Conservation (phyloP, 1,140 invertebrate genomes). For the Nebria ingens region DNA sequence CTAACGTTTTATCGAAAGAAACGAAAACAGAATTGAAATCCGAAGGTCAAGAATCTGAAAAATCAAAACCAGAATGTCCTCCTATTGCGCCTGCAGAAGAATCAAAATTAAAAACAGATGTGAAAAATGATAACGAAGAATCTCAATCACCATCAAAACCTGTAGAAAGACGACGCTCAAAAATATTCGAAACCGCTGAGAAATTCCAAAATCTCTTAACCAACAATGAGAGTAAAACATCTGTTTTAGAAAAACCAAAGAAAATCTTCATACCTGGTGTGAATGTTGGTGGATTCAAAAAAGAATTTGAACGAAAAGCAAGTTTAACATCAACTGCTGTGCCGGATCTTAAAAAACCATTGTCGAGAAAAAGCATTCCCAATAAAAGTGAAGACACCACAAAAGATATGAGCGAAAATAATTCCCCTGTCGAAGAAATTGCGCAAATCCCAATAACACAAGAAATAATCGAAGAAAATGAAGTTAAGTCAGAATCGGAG, state of each 20-base stretch:
- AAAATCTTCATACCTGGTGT: conserved; percentile 70
- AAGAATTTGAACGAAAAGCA: conserved; percentile 69
- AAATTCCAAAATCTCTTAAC: conserved; percentile 53
- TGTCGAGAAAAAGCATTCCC: conserved; percentile 19
- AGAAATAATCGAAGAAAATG: conserved; percentile 22
- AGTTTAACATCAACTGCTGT: conserved; percentile 44
- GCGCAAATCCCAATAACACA: conserved; percentile 18
- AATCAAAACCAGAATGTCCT: no score
- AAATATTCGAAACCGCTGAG: conserved; percentile 59
- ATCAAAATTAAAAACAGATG: conserved; percentile 19
- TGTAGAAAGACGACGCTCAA: conserved; percentile 48
- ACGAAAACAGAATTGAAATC: conserved; percentile 12
- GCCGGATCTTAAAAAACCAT: conserved; percentile 29
- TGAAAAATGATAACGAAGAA: conserved; percentile 24
- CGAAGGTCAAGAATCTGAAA: conserved; percentile 19
- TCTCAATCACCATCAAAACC: conserved; percentile 30
- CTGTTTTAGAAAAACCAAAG: conserved; percentile 54
- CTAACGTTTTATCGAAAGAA: conserved; percentile 21
- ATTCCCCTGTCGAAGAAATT: conserved; percentile 29
- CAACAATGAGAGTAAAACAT: conserved; percentile 26
- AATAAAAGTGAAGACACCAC: conserved; percentile 14
- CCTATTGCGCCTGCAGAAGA: no score
- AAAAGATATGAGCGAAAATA: conserved; percentile 19
- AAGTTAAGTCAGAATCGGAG: conserved; percentile 24
- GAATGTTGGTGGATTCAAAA: conserved; percentile 71